Conservation (phyloP, 2,797 vertebrate species). For the Mus spretus region DNA sequence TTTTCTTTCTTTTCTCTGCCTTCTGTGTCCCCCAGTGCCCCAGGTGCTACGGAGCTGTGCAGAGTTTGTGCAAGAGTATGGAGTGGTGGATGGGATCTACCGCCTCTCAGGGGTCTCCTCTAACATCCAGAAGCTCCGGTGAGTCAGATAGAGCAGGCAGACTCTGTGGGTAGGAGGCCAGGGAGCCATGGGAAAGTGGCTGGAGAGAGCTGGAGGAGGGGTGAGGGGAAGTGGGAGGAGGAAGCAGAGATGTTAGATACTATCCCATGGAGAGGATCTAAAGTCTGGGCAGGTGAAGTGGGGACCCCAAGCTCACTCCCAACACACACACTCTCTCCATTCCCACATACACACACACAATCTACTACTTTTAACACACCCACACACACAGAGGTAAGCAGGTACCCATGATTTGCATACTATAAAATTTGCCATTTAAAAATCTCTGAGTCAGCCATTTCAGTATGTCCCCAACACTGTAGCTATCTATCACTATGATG, state of each 20-base stretch:
- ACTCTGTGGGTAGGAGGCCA: background rate
- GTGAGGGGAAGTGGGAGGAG: background rate
- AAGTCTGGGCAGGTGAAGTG: background rate
- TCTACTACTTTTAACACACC: background rate
- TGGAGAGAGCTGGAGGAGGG: background rate
- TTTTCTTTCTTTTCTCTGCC: background rate
- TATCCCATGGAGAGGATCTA: background rate
- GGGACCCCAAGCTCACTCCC: background rate
- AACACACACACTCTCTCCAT: too few species aligned
- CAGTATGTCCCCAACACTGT: background rate
- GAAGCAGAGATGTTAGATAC: background rate
- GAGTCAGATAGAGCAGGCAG: conserved; percentile 34
- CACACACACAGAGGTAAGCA: too few species aligned
- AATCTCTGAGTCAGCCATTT: background rate
- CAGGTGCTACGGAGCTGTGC: conserved; percentile 94
- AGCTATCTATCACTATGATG: background rate
- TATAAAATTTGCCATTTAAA: background rate
- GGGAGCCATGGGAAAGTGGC: background rate
- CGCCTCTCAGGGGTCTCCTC: conserved; percentile 96
- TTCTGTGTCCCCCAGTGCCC: conserved; percentile 90
- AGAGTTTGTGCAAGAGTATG: conserved; percentile 95
- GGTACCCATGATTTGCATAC: background rate
- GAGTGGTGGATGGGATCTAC: conserved; percentile 97
- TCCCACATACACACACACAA: background rate
- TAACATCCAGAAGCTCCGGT: conserved; percentile 97